A percentile compares a stretch with the other conserved stretches of the same genome.
These are phyloP conservation scores for Seriola aureovittata DNA, from an alignment of 2,113 vertebrate genomes.

Conservation along the genomic window DNA sequence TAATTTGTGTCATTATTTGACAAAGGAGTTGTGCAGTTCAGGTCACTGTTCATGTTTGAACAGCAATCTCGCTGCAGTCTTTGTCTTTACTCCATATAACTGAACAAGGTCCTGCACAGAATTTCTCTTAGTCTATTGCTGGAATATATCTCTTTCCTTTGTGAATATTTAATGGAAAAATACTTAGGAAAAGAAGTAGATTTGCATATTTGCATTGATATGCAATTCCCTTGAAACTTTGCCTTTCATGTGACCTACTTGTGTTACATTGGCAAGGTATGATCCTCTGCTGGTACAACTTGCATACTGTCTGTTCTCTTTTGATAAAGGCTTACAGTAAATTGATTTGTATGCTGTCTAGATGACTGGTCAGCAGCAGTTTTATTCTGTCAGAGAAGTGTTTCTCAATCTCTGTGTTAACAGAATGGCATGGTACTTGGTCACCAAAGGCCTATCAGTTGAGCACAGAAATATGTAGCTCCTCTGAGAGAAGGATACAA, in stretches of 20 bases:
- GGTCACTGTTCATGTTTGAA: constrained; percentile 40
- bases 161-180: constrained; percentile 72
- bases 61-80: constrained; percentile 34
- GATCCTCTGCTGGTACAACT: constrained; percentile 30
- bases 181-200: constrained; percentile 46
- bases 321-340: constrained; percentile 28
- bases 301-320: constrained; percentile 14
- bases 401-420: neutral
- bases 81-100: constrained; percentile 34
- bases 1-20: constrained; percentile 42
- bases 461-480: constrained; percentile 16
- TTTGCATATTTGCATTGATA: constrained; percentile 73
- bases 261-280: constrained; percentile 43
- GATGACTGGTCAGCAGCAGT: constrained; percentile 20
- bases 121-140: constrained; percentile 38
- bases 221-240: constrained; percentile 64
- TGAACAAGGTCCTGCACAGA: constrained; percentile 35
- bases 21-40: constrained; percentile 11
- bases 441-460: neutral
- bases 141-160: constrained; percentile 48
- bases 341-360: constrained; percentile 42
- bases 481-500: constrained; percentile 6
- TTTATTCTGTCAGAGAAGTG: constrained; percentile 31
- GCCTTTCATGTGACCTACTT: constrained; percentile 71
- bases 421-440: neutral